phyloP scores from a whole-genome alignment of 2,797 vertebrate genomes.

The Falco rusticolus region DNA sequence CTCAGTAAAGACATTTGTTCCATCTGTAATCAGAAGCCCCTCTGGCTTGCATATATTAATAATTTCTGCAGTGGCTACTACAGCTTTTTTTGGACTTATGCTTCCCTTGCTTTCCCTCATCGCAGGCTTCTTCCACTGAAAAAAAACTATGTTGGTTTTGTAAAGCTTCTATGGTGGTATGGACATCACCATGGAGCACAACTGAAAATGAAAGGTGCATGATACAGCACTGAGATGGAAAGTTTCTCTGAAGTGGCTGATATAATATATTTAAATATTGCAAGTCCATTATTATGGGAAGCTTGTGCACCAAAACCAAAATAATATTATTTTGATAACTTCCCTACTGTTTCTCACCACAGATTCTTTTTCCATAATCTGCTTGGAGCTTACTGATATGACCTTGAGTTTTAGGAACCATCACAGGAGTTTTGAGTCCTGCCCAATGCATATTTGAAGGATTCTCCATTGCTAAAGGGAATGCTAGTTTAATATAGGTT shows the following conservation, averaged over 20 bases:
- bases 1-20: background rate
- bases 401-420: background rate
- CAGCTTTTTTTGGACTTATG: background rate
- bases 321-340: background rate
- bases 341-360: background rate
- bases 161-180: accelerated
- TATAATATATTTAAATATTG: background rate
- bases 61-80: background rate
- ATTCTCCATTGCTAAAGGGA: background rate
- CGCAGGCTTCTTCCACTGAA: background rate
- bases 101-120: background rate
- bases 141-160: background rate
- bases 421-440: background rate
- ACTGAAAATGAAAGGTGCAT: background rate
- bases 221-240: background rate
- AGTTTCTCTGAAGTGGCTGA: background rate
- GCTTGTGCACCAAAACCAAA: background rate
- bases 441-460: background rate
- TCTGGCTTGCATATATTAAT: background rate
- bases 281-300: background rate
- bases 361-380: background rate
- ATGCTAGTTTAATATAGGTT: background rate
- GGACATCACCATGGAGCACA: background rate
- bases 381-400: background rate
- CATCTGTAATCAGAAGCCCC: background rate